Conservation (phyloP, 1,140 invertebrate species). For the Drosophila cardini region DNA sequence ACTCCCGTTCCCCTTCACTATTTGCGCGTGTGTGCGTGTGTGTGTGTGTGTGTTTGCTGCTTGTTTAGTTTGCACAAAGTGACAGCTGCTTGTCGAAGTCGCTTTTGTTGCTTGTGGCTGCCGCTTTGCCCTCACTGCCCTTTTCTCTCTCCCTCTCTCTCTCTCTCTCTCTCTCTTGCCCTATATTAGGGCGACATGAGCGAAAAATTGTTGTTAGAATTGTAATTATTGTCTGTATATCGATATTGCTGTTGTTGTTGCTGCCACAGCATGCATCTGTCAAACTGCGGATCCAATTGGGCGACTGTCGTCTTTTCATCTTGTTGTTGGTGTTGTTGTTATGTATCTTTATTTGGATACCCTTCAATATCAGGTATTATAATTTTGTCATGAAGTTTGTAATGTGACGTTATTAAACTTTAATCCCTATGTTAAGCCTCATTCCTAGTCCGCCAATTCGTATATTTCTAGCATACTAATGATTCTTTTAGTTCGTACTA, state of each 20-base stretch:
- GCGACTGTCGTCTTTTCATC: conserved; percentile 29
- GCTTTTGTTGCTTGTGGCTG: conserved; percentile 40
- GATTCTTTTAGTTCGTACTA: no score
- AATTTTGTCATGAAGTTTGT: no score
- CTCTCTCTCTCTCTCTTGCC: no score
- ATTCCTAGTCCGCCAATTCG: no score
- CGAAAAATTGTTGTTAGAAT: conserved; percentile 43
- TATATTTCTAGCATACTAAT: no score
- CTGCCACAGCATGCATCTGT: conserved; percentile 53
- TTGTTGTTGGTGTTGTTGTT: conserved; percentile 33
- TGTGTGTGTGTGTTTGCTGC: conserved; percentile 21
- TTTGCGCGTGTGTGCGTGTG: conserved; percentile 14
- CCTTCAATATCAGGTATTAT: no score
- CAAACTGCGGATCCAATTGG: conserved; percentile 67
- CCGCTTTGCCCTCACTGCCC: neutral
- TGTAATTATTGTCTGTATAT: conserved; percentile 47
- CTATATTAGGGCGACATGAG: conserved; percentile 42
- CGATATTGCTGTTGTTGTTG: conserved; percentile 39
- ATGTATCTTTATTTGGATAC: neutral
- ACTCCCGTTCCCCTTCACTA: neutral
- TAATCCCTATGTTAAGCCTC: no score
- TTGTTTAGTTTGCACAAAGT: conserved; percentile 70
- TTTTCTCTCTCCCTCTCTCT: no score
- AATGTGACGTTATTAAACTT: no score
- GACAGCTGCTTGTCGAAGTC: conserved; percentile 63